Conservation (phyloP, 2,888 invertebrate genomes). For the Meteorus colon region DNA sequence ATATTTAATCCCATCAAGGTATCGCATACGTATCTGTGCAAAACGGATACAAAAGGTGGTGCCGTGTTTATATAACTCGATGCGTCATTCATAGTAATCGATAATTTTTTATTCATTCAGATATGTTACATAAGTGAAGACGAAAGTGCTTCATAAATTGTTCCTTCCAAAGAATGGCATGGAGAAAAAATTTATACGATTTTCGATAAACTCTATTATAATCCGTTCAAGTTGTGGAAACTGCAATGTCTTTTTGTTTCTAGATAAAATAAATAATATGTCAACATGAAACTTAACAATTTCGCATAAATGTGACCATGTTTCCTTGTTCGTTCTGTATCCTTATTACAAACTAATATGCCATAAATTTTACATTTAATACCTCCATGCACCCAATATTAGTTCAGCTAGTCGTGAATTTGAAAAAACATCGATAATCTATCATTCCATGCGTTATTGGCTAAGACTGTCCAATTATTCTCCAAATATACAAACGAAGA, state of each 20-base stretch:
- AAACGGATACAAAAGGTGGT: neutral
- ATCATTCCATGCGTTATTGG: neutral
- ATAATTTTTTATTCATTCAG: neutral
- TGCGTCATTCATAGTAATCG: no score
- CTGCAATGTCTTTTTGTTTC: neutral
- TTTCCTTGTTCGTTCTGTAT: neutral
- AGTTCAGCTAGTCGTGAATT: neutral
- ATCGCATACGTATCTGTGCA: neutral
- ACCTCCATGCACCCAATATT: neutral
- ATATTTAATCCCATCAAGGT: conserved; percentile 54
- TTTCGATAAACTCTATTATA: neutral
- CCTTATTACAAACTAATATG: neutral
- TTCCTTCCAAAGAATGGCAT: neutral
- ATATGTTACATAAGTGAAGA: neutral
- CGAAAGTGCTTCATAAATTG: neutral
- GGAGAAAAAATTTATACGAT: neutral
- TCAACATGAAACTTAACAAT: conserved; percentile 15
- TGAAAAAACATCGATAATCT: neutral
- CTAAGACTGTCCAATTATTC: neutral
- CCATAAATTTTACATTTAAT: neutral
- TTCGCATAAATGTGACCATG: neutral
- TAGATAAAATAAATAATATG: conserved; percentile 13
- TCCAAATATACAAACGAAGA: neutral
- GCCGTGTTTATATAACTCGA: neutral
- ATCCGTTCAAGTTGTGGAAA: neutral